A percentile compares a stretch with the other conserved stretches of the same genome.
Conservation (phyloP, 2,113 vertebrate species). For the Sinocyclocheilus grahami region DNA sequence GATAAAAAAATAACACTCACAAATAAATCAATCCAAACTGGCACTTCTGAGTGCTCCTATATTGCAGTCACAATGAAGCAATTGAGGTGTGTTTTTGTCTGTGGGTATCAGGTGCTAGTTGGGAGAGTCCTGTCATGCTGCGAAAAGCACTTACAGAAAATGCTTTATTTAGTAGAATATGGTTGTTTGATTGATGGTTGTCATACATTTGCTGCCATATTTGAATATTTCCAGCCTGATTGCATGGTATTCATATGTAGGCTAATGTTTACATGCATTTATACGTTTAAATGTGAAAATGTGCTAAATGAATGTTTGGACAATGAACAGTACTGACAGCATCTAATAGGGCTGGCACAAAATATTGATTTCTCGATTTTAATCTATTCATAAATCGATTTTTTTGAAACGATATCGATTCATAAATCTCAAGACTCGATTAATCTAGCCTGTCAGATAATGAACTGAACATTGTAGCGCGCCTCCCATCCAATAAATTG, state of each 20-base stretch:
- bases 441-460: too few species aligned
- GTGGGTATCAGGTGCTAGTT: slow-evolving; percentile 8
- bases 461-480: too few species aligned
- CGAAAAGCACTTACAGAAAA: neutral
- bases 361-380: too few species aligned
- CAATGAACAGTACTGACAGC: too few species aligned
- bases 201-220: neutral
- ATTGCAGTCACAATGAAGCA: neutral
- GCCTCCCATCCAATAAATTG: too few species aligned
- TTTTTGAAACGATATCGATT: too few species aligned
- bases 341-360: too few species aligned
- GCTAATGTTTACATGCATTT: neutral
- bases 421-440: too few species aligned
- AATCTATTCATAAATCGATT: too few species aligned
- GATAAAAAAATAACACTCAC: slow-evolving; percentile 20
- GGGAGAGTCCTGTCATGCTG: slow-evolving; percentile 8
- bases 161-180: neutral
- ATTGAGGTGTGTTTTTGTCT: slow-evolving; percentile 30
- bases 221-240: neutral
- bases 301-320: neutral
- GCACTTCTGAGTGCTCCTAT: slow-evolving; percentile 10
- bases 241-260: too few species aligned
- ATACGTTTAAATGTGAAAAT: neutral
- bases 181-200: neutral
- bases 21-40: neutral